Percentiles rank a stretch among this genome's conserved stretches.
phyloP scores from a whole-genome alignment of 2,113 vertebrate species.

The Terrapene triunguis region DNA sequence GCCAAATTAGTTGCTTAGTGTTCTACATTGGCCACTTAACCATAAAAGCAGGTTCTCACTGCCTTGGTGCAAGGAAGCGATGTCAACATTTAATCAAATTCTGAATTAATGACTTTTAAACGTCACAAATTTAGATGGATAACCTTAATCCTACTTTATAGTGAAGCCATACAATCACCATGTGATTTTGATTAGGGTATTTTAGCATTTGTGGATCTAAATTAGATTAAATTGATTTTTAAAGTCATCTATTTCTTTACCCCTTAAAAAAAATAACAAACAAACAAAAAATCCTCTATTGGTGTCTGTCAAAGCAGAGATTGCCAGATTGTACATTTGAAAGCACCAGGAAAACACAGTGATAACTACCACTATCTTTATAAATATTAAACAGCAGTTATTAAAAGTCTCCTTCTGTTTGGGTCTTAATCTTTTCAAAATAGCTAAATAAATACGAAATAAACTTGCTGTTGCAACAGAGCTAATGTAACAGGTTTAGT shows the following conservation, averaged over 20 bases:
- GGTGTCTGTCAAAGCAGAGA: neutral
- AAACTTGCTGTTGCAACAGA: no score
- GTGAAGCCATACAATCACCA: neutral
- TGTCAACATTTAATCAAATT: neutral
- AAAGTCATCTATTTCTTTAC: neutral
- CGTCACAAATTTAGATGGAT: neutral
- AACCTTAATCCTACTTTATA: neutral
- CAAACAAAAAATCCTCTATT: no score
- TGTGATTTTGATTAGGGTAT: neutral
- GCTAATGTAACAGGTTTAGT: neutral
- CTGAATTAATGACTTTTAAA: conserved; percentile 2
- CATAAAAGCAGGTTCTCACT: neutral
- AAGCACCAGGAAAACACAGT: neutral
- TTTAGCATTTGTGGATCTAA: neutral
- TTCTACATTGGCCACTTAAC: neutral
- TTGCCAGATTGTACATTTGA: neutral
- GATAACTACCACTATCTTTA: neutral
- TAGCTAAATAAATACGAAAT: no score
- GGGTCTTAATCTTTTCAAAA: no score
- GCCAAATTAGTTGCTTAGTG: neutral
- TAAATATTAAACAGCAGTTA: neutral
- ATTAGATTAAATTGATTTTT: neutral
- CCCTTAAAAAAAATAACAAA: neutral
- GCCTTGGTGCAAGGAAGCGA: neutral
- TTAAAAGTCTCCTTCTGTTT: neutral